These are phyloP conservation scores for Euthynnus affinis DNA, from an alignment of 2,797 vertebrate genomes.

Conservation along the genomic window DNA sequence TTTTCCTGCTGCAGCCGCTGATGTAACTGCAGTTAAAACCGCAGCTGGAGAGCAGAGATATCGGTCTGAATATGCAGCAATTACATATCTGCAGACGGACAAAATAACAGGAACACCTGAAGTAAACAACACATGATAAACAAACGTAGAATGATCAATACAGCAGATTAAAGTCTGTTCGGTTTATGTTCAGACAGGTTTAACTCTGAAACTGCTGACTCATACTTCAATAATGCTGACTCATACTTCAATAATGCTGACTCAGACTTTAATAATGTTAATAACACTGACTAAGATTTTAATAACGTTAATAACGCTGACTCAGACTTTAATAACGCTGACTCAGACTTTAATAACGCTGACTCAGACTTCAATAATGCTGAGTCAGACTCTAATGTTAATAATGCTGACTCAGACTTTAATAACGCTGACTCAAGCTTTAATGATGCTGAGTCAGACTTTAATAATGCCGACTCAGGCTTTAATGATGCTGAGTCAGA, in stretches of 20 bases:
- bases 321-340: too few relatives aligned
- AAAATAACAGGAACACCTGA: not conserved
- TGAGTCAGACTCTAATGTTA: not conserved
- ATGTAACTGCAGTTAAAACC: conserved; percentile 18
- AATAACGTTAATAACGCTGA: too few relatives aligned
- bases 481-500: too few relatives aligned
- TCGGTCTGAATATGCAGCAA: not conserved
- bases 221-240: not conserved
- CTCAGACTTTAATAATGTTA: too few relatives aligned
- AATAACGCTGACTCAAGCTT: not conserved
- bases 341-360: too few relatives aligned
- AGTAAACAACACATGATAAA: not conserved
- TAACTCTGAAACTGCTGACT: not conserved
- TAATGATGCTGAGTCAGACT: too few relatives aligned
- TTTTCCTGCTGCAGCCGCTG: conserved; percentile 20
- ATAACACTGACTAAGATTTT: too few relatives aligned
- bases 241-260: too few relatives aligned
- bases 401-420: too few relatives aligned
- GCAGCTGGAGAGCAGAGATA: not conserved
- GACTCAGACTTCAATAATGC: too few relatives aligned
- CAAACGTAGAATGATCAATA: too few relatives aligned
- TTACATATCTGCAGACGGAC: conserved; percentile 1
- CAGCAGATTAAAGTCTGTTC: not conserved
- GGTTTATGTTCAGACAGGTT: not conserved
- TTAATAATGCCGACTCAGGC: too few relatives aligned